Evolutionary conservation across 2,888 invertebrate genomes (phyloP).

Genomic region (Agonopterix subpropinquella): DNA sequence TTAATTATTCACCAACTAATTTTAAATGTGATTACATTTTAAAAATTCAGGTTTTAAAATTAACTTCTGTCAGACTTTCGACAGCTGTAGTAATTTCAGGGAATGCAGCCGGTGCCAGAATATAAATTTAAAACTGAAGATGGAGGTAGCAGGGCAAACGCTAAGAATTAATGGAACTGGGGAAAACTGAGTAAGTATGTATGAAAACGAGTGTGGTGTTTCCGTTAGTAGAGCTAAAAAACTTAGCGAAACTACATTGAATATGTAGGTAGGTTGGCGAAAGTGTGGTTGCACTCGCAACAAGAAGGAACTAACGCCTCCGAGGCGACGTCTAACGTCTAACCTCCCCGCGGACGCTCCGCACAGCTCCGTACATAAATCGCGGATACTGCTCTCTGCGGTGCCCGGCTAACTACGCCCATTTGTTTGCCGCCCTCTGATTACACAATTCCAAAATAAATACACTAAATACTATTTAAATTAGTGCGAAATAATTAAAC

Average conservation of each 20-base stretch:
- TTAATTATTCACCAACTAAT: not conserved
- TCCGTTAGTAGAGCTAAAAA: no score
- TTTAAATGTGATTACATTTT: not conserved
- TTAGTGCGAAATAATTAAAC: not conserved
- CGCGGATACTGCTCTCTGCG: slow-evolving; percentile 63
- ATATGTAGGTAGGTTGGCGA: no score
- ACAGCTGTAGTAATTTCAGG: no score
- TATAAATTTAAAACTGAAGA: no score
- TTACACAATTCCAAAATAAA: slow-evolving; percentile 44
- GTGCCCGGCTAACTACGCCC: slow-evolving; percentile 54
- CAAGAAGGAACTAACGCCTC: not conserved
- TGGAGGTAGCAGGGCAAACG: no score
- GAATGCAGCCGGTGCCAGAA: no score
- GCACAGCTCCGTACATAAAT: slow-evolving; percentile 49
- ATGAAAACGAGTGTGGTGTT: no score
- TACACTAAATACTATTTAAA: slow-evolving; percentile 10
- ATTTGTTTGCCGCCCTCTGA: slow-evolving; percentile 65
- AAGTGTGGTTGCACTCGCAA: slow-evolving; percentile 1
- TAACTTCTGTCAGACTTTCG: not conserved
- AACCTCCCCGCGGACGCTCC: slow-evolving; percentile 10
- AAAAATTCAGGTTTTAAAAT: not conserved
- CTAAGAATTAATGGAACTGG: no score
- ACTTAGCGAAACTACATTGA: no score
- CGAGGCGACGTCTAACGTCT: not conserved
- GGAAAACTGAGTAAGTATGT: no score